A percentile compares a stretch with the other conserved stretches of the same genome.
Evolutionary conservation across 2,888 invertebrate species (phyloP).

Genomic region (Apamea crenata): DNA sequence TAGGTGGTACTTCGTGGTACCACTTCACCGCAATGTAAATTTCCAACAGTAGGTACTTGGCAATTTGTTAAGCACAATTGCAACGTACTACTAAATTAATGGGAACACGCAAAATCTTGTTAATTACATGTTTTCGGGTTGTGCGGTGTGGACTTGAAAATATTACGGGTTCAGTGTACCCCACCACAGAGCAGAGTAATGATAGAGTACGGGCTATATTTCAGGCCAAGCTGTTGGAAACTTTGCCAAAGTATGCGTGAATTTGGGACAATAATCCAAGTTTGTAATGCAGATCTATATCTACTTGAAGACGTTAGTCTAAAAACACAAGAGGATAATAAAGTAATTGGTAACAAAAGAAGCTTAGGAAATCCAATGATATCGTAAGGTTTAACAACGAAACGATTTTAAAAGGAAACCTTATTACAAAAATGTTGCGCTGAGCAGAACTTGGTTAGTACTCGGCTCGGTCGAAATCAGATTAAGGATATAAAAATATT

Average conservation of each 20-base stretch:
- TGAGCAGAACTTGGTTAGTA: slow-evolving; percentile 30
- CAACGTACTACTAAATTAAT: slow-evolving; percentile 65
- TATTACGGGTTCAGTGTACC: slow-evolving; percentile 45
- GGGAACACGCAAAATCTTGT: slow-evolving; percentile 64
- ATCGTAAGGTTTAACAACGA: slow-evolving; percentile 16
- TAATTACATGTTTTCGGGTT: slow-evolving; percentile 61
- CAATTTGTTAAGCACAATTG: slow-evolving; percentile 67
- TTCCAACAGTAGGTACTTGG: slow-evolving; percentile 59
- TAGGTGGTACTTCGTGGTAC: slow-evolving; percentile 57
- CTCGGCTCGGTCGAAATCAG: slow-evolving; percentile 31
- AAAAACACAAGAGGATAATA: slow-evolving; percentile 19
- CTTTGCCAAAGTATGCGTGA: slow-evolving; percentile 46
- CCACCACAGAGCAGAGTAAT: slow-evolving; percentile 40
- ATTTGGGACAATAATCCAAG: slow-evolving; percentile 34
- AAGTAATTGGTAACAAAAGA: background rate
- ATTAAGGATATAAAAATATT: slow-evolving; percentile 58
- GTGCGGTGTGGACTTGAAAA: slow-evolving; percentile 56
- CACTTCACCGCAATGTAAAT: slow-evolving; percentile 71
- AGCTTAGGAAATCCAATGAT: background rate
- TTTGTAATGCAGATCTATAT: slow-evolving; percentile 20
- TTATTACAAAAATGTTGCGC: slow-evolving; percentile 32
- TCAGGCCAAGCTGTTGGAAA: slow-evolving; percentile 39
- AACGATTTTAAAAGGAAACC: slow-evolving; percentile 31
- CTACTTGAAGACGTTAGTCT: slow-evolving; percentile 2
- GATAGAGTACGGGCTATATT: slow-evolving; percentile 32